phyloP scores from a whole-genome alignment of 2,888 invertebrate genomes.

The Tinea semifulvella region DNA sequence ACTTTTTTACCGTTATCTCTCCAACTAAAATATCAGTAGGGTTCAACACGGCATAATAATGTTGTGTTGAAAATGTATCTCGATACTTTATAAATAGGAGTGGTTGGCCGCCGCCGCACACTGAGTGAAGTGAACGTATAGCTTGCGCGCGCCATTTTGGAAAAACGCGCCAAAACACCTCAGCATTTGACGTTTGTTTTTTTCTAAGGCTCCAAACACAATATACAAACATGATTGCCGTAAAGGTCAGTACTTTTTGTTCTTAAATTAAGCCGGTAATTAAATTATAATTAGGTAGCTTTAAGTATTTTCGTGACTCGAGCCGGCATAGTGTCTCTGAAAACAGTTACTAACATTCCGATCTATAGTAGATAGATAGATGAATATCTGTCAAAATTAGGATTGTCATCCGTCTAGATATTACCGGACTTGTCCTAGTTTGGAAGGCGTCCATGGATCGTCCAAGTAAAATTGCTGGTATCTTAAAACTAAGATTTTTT shows the following conservation, averaged over 20 bases:
- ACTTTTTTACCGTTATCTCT: neutral
- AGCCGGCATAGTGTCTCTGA: no score
- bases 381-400: no score
- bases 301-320: no score
- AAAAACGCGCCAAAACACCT: slow-evolving; percentile 40
- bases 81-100: slow-evolving; percentile 62
- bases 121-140: slow-evolving; percentile 34
- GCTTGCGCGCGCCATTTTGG: slow-evolving; percentile 32
- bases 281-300: no score
- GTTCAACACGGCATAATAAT: slow-evolving; percentile 46
- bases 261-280: no score
- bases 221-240: slow-evolving; percentile 40
- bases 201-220: slow-evolving; percentile 21
- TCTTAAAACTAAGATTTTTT: no score
- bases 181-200: slow-evolving; percentile 34
- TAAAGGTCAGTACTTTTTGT: slow-evolving; percentile 45
- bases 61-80: slow-evolving; percentile 44
- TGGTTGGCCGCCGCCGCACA: slow-evolving; percentile 34
- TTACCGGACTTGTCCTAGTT: no score
- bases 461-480: no score
- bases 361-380: no score
- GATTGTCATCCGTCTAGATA: no score
- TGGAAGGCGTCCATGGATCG: no score
- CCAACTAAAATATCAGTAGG: neutral
- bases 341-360: no score